A percentile compares a stretch with the other conserved stretches of the same genome.
phyloP scores from a whole-genome alignment of 2,797 vertebrate species.

The Mustela erminea region DNA sequence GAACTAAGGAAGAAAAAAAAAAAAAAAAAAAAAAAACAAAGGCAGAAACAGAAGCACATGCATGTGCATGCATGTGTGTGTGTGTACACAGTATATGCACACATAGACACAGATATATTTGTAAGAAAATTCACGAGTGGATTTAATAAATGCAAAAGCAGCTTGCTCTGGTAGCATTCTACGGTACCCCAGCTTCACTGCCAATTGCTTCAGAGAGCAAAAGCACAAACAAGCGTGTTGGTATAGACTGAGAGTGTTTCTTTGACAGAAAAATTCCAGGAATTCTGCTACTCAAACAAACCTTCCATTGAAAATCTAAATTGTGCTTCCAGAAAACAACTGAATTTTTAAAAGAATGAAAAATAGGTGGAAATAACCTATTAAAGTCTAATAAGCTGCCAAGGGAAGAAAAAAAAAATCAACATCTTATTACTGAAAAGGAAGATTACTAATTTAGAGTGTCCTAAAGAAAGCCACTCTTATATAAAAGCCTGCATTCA shows the following conservation, averaged over 20 bases:
- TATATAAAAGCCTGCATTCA: constrained; percentile 32
- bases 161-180: constrained; percentile 36
- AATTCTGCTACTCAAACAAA: constrained; percentile 68
- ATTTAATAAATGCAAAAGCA: constrained; percentile 61
- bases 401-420: background rate
- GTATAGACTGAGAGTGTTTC: constrained; percentile 21
- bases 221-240: constrained; percentile 12
- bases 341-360: constrained; percentile 43
- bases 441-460: constrained; percentile 27
- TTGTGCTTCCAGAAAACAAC: constrained; percentile 55
- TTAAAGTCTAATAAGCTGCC: background rate
- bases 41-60: background rate
- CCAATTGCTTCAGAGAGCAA: constrained; percentile 20
- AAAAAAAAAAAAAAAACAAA: background rate
- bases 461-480: constrained; percentile 44
- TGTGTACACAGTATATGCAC: background rate
- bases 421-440: constrained; percentile 23
- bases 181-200: background rate
- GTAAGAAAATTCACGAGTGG: constrained; percentile 18
- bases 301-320: constrained; percentile 59
- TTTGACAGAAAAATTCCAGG: constrained; percentile 51
- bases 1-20: constrained; percentile 4
- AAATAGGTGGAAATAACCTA: constrained; percentile 32
- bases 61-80: background rate
- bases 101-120: background rate